These are phyloP conservation scores for Cossypha polioptera DNA, from an alignment of 2,797 vertebrate species.

Conservation along the genomic window DNA sequence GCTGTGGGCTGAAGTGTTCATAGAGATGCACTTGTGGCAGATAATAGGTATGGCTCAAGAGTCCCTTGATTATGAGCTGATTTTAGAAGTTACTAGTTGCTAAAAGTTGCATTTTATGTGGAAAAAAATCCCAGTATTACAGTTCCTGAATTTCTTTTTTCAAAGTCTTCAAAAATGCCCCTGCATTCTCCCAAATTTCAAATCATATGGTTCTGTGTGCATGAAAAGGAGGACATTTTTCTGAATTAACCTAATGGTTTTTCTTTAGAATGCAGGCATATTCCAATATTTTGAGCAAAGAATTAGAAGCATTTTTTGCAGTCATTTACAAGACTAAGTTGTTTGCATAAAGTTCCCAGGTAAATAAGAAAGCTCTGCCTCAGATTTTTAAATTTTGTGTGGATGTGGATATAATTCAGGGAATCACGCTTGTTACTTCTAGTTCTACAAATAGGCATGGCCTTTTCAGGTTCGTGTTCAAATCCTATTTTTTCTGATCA, in stretches of 20 bases:
- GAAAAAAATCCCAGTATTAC: not conserved
- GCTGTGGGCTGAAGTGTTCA: not conserved
- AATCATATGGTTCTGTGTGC: not conserved
- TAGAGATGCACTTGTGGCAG: not conserved
- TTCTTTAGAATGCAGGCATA: not conserved
- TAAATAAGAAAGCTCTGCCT: not conserved
- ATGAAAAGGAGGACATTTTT: not conserved
- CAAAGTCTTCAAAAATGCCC: rapidly evolving
- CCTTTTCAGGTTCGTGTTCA: not conserved
- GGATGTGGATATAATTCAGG: not conserved
- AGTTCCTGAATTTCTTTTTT: not conserved
- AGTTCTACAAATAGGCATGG: not conserved
- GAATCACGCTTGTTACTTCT: not conserved
- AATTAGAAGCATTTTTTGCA: not conserved
- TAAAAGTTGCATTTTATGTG: not conserved
- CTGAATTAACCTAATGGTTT: rapidly evolving
- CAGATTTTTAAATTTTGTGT: not conserved
- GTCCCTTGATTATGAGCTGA: not conserved
- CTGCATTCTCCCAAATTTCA: not conserved
- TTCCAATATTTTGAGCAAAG: not conserved
- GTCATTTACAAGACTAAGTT: not conserved
- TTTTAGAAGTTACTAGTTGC: not conserved
- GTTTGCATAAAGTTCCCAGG: not conserved
- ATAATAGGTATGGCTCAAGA: not conserved
- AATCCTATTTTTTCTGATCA: not conserved